A percentile compares a stretch with the other conserved stretches of the same genome.
Evolutionary conservation across 2,113 vertebrate genomes (phyloP).

Genomic region (Perca schrenkii): DNA sequence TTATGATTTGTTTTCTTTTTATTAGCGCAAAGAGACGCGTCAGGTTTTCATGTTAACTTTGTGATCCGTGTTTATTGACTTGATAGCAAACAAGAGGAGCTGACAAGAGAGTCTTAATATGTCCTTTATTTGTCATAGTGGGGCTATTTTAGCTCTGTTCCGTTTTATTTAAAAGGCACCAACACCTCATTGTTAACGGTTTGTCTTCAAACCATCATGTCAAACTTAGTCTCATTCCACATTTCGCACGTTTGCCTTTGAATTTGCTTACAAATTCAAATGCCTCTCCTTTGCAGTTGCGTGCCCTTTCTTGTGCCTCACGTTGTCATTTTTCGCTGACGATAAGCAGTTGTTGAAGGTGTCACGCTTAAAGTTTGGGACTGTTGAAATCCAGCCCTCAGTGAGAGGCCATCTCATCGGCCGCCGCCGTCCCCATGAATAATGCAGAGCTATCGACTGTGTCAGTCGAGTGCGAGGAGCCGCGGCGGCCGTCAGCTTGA

Average conservation of each 20-base stretch:
- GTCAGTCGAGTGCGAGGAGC: constrained; percentile 73
- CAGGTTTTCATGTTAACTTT: constrained; percentile 71
- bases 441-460: constrained; percentile 83
- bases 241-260: constrained; percentile 23
- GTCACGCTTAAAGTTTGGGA: constrained; percentile 74
- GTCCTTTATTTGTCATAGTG: constrained; percentile 47
- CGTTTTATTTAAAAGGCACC: constrained; percentile 38
- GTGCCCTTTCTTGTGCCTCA: constrained; percentile 41
- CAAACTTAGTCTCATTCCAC: constrained; percentile 30
- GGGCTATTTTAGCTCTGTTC: constrained; percentile 49
- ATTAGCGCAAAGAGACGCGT: constrained; percentile 55
- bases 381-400: constrained; percentile 74
- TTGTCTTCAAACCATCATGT: constrained; percentile 31
- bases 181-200: background rate
- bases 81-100: constrained; percentile 67
- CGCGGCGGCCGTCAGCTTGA: constrained; percentile 72
- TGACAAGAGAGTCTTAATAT: constrained; percentile 65
- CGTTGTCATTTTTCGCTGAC: constrained; percentile 77
- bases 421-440: constrained; percentile 75
- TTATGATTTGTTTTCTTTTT: constrained; percentile 70
- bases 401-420: constrained; percentile 76
- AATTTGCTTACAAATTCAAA: constrained; percentile 28
- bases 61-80: constrained; percentile 79
- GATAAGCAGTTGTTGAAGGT: constrained; percentile 76
- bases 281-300: constrained; percentile 25